Base-by-base conservation (phyloP, 64 coral and sea anemone genomes). In the Hydrozoanthus tunicans region DNA sequence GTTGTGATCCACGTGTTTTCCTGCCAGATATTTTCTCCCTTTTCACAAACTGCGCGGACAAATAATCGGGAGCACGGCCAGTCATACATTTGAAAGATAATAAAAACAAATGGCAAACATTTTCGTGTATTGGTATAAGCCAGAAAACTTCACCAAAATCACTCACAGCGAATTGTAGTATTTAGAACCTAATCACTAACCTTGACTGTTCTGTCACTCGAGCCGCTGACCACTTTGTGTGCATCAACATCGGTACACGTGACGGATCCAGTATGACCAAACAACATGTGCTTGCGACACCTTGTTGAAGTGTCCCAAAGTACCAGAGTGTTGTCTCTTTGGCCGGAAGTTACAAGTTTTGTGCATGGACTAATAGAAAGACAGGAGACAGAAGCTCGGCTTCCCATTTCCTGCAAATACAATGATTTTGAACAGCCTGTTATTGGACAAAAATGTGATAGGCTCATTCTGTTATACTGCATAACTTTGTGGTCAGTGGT, bases 131-230 rank as follows among this genome's bases (percentile, higher is more conserved):
- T 2, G 32, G 32, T 43, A 43, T 43, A 43, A 43, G 32, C 32
- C 32, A 43, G 32, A 43, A 43, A 43, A 43, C 0, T 43, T 43
- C 32, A 43, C 32, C 32, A 43, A 43, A 43, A 43, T 43, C 32
- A 43, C 32, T 43, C 32, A 43, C 32, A 43, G 32, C 32, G 32
- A 43, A 43, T 2, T 43, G 32, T 63, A 9, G n/a, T 7, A 70
- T 20, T 20, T 5, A 58, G 11, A 15, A 23, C 64, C 23, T 52
- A 32, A 65, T 0, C 86, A 32, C 60, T 60, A 64, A 96, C 95
- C 92, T 94, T 96, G 15, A 96, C 95, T 78, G 95, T 96, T 78
- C 95, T 91, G 69, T 96, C 95, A 96, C 91, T 96, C 27, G 95
- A 96, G 14, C 95, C 95, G 81, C 95, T 96, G 61, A 96, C 95